Conservation (phyloP, 2,113 vertebrate genomes). For the Eurystomus gularis region DNA sequence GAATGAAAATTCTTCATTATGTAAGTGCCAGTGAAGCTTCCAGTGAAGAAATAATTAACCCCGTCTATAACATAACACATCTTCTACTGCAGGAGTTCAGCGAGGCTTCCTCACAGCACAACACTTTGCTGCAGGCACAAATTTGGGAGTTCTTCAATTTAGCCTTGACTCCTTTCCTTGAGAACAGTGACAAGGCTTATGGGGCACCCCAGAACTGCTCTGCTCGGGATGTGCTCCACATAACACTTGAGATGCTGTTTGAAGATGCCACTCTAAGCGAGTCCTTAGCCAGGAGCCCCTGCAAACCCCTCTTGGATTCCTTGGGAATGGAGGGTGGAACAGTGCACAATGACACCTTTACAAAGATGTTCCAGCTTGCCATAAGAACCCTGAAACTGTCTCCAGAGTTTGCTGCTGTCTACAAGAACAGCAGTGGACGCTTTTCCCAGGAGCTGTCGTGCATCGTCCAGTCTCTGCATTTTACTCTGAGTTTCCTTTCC, state of each 20-base stretch:
- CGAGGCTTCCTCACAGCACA: not conserved
- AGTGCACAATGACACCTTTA: not conserved
- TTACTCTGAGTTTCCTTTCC: constrained; percentile 44
- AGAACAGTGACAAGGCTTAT: not conserved
- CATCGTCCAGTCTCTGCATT: constrained; percentile 12
- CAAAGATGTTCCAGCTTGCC: constrained; percentile 34
- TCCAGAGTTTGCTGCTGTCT: constrained; percentile 43
- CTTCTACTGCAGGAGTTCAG: not conserved
- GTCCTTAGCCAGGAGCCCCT: not conserved
- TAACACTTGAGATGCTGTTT: constrained; percentile 43
- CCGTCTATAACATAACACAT: constrained; percentile 39
- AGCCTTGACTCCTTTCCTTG: constrained; percentile 39
- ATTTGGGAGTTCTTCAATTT: not conserved
- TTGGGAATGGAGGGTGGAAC: not conserved
- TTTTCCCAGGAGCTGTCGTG: constrained; percentile 6
- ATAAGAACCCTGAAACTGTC: constrained; percentile 2
- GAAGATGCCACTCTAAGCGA: constrained; percentile 5
- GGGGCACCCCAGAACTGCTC: constrained; percentile 21
- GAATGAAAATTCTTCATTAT: constrained; percentile 31
- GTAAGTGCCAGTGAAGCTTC: not conserved
- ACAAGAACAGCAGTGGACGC: not conserved
- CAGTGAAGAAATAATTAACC: not conserved
- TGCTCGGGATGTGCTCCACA: not conserved
- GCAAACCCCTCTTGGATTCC: constrained; percentile 34
- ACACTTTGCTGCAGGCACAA: not conserved